These are phyloP conservation scores for Theristus sp. DNA, from an alignment of 2,888 invertebrate genomes.

Conservation along the genomic window DNA sequence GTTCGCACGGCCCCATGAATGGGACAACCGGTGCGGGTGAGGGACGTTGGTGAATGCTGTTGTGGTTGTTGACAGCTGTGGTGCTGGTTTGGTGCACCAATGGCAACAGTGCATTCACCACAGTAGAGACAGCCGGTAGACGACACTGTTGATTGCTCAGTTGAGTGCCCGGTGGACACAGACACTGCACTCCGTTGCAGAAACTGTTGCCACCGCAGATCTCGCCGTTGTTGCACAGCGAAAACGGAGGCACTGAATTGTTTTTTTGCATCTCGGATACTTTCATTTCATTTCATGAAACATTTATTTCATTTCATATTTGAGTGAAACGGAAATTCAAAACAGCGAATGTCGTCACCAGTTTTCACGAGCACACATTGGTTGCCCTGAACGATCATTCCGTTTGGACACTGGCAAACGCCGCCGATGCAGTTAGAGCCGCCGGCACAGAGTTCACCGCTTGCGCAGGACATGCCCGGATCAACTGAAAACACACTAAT, in stretches of 20 bases:
- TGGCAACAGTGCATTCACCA: neutral
- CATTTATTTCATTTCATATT: neutral
- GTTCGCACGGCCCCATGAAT: slow-evolving; percentile 9
- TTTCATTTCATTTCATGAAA: neutral
- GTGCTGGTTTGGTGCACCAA: neutral
- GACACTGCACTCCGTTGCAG: slow-evolving; percentile 7
- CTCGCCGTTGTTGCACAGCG: slow-evolving; percentile 14
- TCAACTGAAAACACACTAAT: neutral
- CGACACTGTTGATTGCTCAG: neutral
- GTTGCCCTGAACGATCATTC: neutral
- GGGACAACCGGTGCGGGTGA: neutral
- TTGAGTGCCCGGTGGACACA: neutral
- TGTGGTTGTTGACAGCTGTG: neutral
- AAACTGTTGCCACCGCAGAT: slow-evolving; percentile 12
- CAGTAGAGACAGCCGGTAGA: neutral
- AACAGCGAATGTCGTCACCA: no score
- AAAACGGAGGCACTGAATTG: neutral
- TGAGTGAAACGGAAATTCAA: no score
- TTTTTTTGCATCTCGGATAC: no score
- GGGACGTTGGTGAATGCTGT: neutral
- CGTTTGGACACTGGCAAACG: slow-evolving; percentile 12
- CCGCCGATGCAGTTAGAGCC: slow-evolving; percentile 14
- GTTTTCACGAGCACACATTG: neutral
- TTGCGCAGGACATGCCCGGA: neutral
- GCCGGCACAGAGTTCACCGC: slow-evolving; percentile 10